Conservation (phyloP, 2,888 invertebrate species). For the Patella pellucida region DNA sequence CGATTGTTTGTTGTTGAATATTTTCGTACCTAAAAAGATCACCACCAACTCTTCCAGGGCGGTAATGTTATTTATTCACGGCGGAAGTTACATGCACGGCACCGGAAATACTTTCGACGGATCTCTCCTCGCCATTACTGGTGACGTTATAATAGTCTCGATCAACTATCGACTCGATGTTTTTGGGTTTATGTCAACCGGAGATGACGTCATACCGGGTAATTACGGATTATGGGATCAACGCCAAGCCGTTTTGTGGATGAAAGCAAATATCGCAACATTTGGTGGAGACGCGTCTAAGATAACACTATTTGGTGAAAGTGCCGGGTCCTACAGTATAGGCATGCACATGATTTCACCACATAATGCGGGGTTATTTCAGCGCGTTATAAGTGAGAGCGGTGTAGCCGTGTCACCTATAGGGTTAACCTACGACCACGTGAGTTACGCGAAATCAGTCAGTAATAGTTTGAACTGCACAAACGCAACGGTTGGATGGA, state of each 20-base stretch:
- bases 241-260: conserved; percentile 91
- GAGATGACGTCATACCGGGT: conserved; percentile 84
- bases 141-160: conserved; percentile 92
- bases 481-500: conserved; percentile 11
- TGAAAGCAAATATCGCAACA: conserved; percentile 84
- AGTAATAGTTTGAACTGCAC: conserved; percentile 25
- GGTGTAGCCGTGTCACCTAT: conserved; percentile 39
- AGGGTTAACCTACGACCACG: conserved; percentile 25
- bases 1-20: conserved; percentile 93
- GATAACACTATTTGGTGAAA: conserved; percentile 56
- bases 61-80: conserved; percentile 92
- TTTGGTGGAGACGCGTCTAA: conserved; percentile 46
- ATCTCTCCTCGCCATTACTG: conserved; percentile 84
- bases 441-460: conserved; percentile 21
- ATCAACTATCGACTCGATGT: conserved; percentile 93
- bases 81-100: conserved; percentile 93
- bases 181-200: conserved; percentile 92
- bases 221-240: conserved; percentile 95
- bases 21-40: conserved; percentile 88
- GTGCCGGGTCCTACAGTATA: conserved; percentile 46
- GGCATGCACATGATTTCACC: conserved; percentile 49
- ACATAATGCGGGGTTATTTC: conserved; percentile 40
- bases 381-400: conserved; percentile 49
- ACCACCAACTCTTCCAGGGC: conserved; percentile 77
- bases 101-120: conserved; percentile 78